phyloP scores from a whole-genome alignment of 2,797 vertebrate genomes.

The Danio jaintianensis region DNA sequence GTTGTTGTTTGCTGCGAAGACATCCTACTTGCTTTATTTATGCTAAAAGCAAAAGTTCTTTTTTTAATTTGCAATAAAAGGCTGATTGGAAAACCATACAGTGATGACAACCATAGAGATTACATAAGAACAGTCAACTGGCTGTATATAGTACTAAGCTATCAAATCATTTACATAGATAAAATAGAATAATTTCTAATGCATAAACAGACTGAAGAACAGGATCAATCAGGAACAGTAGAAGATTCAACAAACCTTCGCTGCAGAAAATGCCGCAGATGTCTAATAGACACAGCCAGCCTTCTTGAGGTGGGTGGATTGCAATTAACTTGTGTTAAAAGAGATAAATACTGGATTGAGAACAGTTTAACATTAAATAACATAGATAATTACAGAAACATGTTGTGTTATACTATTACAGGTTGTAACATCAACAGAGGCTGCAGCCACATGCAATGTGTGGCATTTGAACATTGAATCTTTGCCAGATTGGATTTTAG shows the following conservation, averaged over 20 bases:
- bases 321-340: not conserved
- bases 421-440: conserved; percentile 60
- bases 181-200: not conserved
- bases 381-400: not conserved
- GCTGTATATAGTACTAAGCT: not conserved
- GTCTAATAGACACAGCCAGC: conserved; percentile 62
- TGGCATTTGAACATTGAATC: conserved; percentile 75
- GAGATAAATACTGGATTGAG: not conserved
- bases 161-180: not conserved
- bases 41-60: not conserved
- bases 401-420: conserved; percentile 47
- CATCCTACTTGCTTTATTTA: not conserved
- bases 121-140: not conserved
- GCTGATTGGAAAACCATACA: not conserved
- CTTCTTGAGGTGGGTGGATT: conserved; percentile 64
- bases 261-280: conserved; percentile 75
- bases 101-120: not conserved
- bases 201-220: conserved; percentile 14
- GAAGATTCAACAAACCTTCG: conserved; percentile 64
- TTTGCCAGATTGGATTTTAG: conserved; percentile 76
- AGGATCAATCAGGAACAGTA: conserved; percentile 9
- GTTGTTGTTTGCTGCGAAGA: not conserved
- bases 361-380: not conserved
- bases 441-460: conserved; percentile 68
- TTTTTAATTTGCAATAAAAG: not conserved